These are phyloP conservation scores for Megalops atlanticus DNA, from an alignment of 2,113 vertebrate genomes.

Conservation along the genomic window DNA sequence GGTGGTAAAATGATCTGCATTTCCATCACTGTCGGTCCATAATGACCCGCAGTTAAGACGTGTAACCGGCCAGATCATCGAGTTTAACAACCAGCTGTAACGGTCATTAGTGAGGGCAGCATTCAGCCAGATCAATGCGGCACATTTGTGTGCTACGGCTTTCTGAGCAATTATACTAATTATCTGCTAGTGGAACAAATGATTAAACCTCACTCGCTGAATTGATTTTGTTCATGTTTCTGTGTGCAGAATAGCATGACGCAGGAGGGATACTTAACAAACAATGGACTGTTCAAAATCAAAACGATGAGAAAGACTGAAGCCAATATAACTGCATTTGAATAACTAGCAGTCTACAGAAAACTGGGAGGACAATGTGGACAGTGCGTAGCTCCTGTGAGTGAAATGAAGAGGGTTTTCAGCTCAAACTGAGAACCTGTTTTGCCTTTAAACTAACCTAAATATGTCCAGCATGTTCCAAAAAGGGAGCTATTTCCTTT, in stretches of 20 bases:
- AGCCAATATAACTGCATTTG: no score
- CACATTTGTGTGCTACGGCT: slow-evolving; percentile 7
- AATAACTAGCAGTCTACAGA: no score
- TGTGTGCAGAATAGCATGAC: slow-evolving; percentile 6
- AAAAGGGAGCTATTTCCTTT: no score
- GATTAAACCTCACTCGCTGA: slow-evolving; percentile 32
- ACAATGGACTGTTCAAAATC: no score
- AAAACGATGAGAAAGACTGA: no score
- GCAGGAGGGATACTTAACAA: no score
- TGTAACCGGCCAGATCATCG: slow-evolving; percentile 27
- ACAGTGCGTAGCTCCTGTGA: no score
- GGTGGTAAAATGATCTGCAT: slow-evolving; percentile 40
- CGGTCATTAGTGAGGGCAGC: slow-evolving; percentile 15
- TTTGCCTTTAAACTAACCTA: no score
- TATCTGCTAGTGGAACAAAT: slow-evolving; percentile 36
- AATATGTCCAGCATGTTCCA: no score
- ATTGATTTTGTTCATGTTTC: slow-evolving; percentile 20
- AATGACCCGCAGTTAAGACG: slow-evolving; percentile 49
- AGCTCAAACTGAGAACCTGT: no score
- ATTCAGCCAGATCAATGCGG: not conserved
- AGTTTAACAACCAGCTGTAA: slow-evolving; percentile 42
- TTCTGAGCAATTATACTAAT: slow-evolving; percentile 28
- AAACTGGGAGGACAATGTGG: no score
- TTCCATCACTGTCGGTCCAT: slow-evolving; percentile 53
- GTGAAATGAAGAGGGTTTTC: no score